These are phyloP conservation scores for Leptinotarsa undecemlineata DNA, from an alignment of 1,140 invertebrate genomes.

Conservation along the genomic window DNA sequence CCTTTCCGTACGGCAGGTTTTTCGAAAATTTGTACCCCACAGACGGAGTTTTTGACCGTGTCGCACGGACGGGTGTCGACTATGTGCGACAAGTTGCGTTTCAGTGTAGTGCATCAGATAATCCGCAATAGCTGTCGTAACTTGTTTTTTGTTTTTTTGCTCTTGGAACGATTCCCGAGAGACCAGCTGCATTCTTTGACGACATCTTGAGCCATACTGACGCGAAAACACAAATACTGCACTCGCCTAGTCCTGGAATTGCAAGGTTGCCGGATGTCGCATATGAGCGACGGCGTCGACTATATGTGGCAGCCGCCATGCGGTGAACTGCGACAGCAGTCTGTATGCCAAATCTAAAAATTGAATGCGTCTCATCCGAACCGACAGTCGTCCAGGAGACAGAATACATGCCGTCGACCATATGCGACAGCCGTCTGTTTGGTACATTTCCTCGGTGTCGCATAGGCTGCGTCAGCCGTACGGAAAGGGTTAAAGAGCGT, in stretches of 20 bases:
- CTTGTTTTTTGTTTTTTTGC: conserved; percentile 12
- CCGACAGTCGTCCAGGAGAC: background rate
- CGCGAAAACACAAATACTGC: conserved; percentile 16
- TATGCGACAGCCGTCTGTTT: too few species aligned
- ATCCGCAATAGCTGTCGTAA: conserved; percentile 19
- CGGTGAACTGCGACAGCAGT: background rate
- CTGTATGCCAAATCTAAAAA: conserved; percentile 8
- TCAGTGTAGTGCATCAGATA: conserved; percentile 3
- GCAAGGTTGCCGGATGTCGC: conserved; percentile 9
- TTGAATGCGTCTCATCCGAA: background rate
- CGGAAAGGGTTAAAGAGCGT: too few species aligned
- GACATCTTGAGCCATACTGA: background rate
- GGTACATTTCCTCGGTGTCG: background rate
- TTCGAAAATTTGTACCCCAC: background rate
- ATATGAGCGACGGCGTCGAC: conserved; percentile 11
- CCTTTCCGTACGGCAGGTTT: conserved; percentile 12
- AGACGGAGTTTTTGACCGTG: conserved; percentile 11
- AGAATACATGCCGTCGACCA: too few species aligned
- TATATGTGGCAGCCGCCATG: conserved; percentile 6
- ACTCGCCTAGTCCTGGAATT: background rate
- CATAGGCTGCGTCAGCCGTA: background rate
- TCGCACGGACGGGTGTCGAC: conserved; percentile 9
- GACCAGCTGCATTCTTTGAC: conserved; percentile 5
- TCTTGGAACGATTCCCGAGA: background rate
- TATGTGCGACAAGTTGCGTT: conserved; percentile 10